phyloP scores from a whole-genome alignment of 2,113 vertebrate genomes.

The Naja naja region DNA sequence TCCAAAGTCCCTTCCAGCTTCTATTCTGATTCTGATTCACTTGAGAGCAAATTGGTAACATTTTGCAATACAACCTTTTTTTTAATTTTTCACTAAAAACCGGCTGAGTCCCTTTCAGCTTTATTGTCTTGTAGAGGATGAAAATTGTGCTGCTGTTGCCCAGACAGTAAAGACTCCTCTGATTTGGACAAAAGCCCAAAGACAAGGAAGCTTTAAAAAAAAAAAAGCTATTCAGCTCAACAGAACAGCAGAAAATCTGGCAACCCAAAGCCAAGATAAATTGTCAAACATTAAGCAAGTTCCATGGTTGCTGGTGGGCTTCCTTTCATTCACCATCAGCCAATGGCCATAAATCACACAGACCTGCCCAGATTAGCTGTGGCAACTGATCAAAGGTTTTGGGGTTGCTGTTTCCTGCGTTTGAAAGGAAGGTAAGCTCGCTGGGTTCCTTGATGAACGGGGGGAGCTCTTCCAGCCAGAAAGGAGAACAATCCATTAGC shows the following conservation, averaged over 20 bases:
- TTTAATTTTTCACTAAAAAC: neutral
- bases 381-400: neutral
- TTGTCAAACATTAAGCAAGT: neutral
- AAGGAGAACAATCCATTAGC: neutral
- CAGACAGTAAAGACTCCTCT: neutral
- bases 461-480: neutral
- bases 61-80: neutral
- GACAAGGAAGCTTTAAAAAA: neutral
- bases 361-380: neutral
- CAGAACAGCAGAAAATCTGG: neutral
- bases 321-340: neutral
- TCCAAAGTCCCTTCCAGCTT: too few relatives aligned
- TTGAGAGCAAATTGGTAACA: neutral
- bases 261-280: neutral
- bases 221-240: neutral
- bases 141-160: neutral
- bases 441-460: neutral
- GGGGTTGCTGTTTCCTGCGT: neutral
- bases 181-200: neutral
- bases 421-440: neutral
- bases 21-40: neutral
- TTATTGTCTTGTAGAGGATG: neutral
- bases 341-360: neutral
- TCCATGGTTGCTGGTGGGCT: neutral
- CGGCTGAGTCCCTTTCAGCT: neutral